phyloP scores from a whole-genome alignment of 2,888 invertebrate species.

The Entomobrya multifasciata region DNA sequence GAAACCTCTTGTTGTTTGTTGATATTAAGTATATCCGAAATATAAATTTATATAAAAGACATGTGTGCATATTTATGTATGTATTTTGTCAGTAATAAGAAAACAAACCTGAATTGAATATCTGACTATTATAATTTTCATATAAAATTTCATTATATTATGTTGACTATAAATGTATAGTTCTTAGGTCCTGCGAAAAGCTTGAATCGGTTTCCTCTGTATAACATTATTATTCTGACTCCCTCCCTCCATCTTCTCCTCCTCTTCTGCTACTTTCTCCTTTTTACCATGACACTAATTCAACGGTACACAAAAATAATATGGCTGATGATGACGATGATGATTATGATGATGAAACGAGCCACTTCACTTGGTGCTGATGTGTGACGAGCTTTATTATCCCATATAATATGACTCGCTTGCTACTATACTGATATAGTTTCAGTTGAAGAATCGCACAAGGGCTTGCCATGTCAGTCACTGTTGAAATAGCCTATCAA shows the following conservation, averaged over 20 bases:
- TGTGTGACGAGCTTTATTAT: slow-evolving; percentile 55
- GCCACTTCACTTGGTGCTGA: slow-evolving; percentile 55
- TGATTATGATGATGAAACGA: slow-evolving; percentile 59
- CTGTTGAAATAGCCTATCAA: slow-evolving; percentile 66
- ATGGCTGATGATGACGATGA: slow-evolving; percentile 55
- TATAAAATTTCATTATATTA: slow-evolving; percentile 30
- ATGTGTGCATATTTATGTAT: background rate
- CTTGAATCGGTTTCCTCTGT: slow-evolving; percentile 33
- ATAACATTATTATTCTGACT: slow-evolving; percentile 59
- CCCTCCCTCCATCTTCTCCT: no score
- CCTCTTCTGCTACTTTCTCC: slow-evolving; percentile 46
- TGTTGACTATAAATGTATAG: no score
- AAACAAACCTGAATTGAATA: slow-evolving; percentile 45
- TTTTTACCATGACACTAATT: slow-evolving; percentile 69
- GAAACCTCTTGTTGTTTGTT: slow-evolving; percentile 16
- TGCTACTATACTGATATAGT: background rate
- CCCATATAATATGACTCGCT: background rate
- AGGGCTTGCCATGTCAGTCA: slow-evolving; percentile 67
- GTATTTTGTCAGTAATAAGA: background rate
- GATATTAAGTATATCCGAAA: slow-evolving; percentile 34
- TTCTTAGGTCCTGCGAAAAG: slow-evolving; percentile 1
- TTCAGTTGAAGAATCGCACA: slow-evolving; percentile 40
- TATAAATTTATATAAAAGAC: slow-evolving; percentile 11
- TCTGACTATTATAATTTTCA: slow-evolving; percentile 14
- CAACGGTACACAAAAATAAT: slow-evolving; percentile 69